A percentile compares a stretch with the other conserved stretches of the same genome.
Evolutionary conservation across 2,888 invertebrate genomes (phyloP).

Genomic region (Drosophila pseudotakahashii): DNA sequence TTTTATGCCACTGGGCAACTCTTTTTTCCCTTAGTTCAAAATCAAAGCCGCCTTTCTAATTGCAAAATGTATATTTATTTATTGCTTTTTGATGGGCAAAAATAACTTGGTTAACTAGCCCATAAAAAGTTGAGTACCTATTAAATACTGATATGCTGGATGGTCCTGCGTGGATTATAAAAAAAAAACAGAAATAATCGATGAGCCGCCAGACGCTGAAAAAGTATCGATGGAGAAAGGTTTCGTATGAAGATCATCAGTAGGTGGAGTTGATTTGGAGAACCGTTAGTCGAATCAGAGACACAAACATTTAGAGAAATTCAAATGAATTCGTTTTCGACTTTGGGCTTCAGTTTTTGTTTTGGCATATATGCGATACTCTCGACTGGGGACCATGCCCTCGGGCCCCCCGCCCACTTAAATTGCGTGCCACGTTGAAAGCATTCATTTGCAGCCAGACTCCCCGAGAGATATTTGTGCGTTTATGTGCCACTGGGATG

Average conservation of each 20-base stretch:
- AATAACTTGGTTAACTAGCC: not conserved
- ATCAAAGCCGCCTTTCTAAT: conserved; percentile 1
- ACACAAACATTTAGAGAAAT: conserved; percentile 73
- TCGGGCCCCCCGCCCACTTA: conserved; percentile 81
- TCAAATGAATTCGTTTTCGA: conserved; percentile 72
- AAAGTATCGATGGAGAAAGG: conserved; percentile 35
- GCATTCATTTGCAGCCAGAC: conserved; percentile 77
- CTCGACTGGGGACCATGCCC: conserved; percentile 54
- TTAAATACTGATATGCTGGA: conserved; percentile 7
- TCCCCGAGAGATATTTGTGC: conserved; percentile 56
- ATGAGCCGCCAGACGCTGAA: conserved; percentile 63
- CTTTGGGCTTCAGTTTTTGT: conserved; percentile 16
- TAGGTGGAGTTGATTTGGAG: conserved; percentile 28
- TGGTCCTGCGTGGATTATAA: not conserved
- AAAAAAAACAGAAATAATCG: conserved; percentile 9
- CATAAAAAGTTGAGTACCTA: conserved; percentile 7
- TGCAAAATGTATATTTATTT: not conserved
- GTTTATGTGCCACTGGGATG: conserved; percentile 54
- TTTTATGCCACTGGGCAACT: not conserved
- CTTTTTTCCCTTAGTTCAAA: not conserved
- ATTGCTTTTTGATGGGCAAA: conserved; percentile 2
- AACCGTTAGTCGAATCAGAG: conserved; percentile 60
- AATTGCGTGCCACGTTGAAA: conserved; percentile 82
- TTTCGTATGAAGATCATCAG: conserved; percentile 8
- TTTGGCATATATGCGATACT: not conserved